Evolutionary conservation across 2,888 invertebrate genomes (phyloP), one percentile per base, ranked within the genome.

Genomic region (Drosophila affinis): DNA sequence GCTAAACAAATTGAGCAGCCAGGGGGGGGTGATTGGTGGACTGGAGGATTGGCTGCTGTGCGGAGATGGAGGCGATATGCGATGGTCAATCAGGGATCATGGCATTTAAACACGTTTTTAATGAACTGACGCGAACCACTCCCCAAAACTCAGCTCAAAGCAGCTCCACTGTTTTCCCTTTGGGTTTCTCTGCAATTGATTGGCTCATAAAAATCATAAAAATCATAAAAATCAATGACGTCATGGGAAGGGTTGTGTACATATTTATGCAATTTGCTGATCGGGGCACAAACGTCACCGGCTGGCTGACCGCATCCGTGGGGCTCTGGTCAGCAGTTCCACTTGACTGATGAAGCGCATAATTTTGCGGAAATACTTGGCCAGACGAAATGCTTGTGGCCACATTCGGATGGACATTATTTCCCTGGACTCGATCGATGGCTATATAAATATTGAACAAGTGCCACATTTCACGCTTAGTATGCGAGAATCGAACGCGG

Each of bases 401-500:
- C 61, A 62, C 53, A 29, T 24, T 24, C 12, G 34, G 39, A 39
- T 39, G 57, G 62, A 63, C 75, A 73, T 73, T 9, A 9, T 9
- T 86, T 75, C 57, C 64, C 73, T 73, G 70, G 75, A 4, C 79
- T 34, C 32, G 56, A 67, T 51, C 58, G 7, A 5, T 21, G 48
- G 45, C 75, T 75, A 67, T 91, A 90, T 90, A 90, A 90, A 91
- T 89, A 89, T 64, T 55, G 63, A 61, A 78, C 65, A 88, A 88
- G 87, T 89, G 88, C 82, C 76, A 89, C 73, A 87, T 78, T 80
- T 87, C 78, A 80, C 82, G 88, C 83, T 90, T 89, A 90, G 88
- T 91, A 75, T 62, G 62, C 69, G 59, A 60, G 18, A 56, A 64
- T 60, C 62, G 68, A 62, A 62, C 48, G 64, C 72, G 63, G 49